Evolutionary conservation across 2,797 vertebrate species (phyloP).

Genomic region (Enoplosus armatus): DNA sequence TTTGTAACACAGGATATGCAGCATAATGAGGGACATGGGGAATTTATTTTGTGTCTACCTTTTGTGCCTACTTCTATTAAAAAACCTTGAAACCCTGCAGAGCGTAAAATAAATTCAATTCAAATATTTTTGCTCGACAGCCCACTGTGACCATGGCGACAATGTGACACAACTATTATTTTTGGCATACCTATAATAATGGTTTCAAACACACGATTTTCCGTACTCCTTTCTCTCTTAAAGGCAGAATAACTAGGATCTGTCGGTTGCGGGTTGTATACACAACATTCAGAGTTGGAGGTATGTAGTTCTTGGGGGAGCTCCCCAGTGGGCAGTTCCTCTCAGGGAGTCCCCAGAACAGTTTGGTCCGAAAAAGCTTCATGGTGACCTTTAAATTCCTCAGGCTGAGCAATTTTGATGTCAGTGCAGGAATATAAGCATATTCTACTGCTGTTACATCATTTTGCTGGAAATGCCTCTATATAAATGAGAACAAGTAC

Average conservation of each 20-base stretch:
- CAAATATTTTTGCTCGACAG: neutral
- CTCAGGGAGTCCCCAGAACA: too few relatives aligned
- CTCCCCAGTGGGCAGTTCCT: too few relatives aligned
- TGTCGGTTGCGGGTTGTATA: too few relatives aligned
- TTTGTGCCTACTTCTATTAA: too few relatives aligned
- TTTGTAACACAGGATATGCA: neutral
- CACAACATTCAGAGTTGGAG: too few relatives aligned
- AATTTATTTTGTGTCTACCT: neutral
- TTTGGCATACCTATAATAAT: neutral
- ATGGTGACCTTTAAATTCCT: neutral
- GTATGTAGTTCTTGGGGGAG: too few relatives aligned
- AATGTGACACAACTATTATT: neutral
- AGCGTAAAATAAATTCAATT: slow-evolving; percentile 8
- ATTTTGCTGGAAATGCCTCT: neutral
- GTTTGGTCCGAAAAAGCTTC: too few relatives aligned
- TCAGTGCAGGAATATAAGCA: neutral
- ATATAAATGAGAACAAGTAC: neutral
- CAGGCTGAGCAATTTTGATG: neutral
- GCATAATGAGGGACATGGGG: too few relatives aligned
- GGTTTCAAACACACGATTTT: neutral
- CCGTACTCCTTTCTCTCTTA: too few relatives aligned
- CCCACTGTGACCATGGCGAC: neutral
- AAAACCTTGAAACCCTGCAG: too few relatives aligned
- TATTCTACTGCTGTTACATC: neutral
- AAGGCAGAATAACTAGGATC: too few relatives aligned